Percentiles rank a stretch among this genome's conserved stretches.
Evolutionary conservation across 1,140 invertebrate genomes (phyloP).

Genomic region (Diachasmimorpha longicaudata): DNA sequence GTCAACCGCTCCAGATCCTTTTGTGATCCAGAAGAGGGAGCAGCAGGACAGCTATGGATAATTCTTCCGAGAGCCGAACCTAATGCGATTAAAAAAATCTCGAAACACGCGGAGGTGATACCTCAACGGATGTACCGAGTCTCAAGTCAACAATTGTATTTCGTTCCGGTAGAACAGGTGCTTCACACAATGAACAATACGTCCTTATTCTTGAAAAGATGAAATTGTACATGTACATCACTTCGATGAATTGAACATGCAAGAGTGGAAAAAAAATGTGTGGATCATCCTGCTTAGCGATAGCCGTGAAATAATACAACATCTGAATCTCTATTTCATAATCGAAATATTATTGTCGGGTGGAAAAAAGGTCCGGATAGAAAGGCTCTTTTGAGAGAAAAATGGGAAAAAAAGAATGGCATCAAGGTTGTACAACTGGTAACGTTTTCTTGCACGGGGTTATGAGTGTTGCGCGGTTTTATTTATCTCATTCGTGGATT

Average conservation of each 20-base stretch:
- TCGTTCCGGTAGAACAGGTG: neutral
- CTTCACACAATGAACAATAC: neutral
- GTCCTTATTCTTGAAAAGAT: neutral
- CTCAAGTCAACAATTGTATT: neutral
- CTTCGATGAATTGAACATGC: neutral
- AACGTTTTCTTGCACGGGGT: neutral
- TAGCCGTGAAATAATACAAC: neutral
- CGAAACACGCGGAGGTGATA: neutral
- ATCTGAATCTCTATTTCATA: neutral
- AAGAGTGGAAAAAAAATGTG: neutral
- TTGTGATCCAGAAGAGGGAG: neutral
- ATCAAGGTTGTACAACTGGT: neutral
- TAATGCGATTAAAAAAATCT: neutral
- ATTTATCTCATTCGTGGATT: neutral
- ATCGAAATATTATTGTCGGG: neutral
- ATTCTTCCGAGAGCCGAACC: too few species aligned
- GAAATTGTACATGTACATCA: neutral
- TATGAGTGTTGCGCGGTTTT: neutral
- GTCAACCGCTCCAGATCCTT: neutral
- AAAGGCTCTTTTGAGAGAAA: neutral
- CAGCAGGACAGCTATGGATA: neutral
- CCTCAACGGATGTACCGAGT: neutral
- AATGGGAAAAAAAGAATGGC: neutral
- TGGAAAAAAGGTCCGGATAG: neutral
- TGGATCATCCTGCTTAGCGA: too few species aligned